Conservation (phyloP, 2,888 invertebrate species). For the Rugalucina vietnamica region DNA sequence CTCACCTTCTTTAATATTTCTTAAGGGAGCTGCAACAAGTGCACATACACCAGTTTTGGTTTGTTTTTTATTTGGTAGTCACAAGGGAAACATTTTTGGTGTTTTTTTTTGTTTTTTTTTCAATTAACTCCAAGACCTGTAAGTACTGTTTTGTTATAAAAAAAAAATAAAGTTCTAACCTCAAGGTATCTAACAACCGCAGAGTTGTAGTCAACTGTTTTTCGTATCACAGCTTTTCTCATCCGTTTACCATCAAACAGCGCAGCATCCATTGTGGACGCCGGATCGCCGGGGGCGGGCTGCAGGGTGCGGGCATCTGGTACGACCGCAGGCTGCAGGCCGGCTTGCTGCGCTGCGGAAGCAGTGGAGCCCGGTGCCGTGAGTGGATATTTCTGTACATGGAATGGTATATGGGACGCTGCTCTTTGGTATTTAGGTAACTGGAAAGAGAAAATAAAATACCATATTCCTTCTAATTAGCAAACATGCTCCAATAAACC, state of each 20-base stretch:
- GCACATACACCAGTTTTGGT: no score
- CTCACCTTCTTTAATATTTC: no score
- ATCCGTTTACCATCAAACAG: conserved; percentile 94
- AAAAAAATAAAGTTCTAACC: conserved; percentile 87
- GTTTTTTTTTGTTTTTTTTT: background rate
- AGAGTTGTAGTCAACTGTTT: conserved; percentile 99
- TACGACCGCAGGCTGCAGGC: background rate
- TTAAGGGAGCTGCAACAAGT: no score
- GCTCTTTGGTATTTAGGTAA: conserved; percentile 5
- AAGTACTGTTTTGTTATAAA: no score
- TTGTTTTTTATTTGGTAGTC: no score
- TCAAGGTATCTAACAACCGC: conserved; percentile 96
- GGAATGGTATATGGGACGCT: background rate
- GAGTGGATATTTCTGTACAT: background rate
- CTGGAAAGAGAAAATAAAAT: background rate
- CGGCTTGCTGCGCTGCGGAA: background rate
- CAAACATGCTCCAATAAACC: no score
- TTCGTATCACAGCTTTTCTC: conserved; percentile 97
- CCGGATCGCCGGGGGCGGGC: conserved; percentile 10
- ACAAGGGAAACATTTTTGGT: no score
- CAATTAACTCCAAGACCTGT: no score
- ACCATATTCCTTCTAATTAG: background rate
- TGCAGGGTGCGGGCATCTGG: background rate
- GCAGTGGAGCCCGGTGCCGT: background rate
- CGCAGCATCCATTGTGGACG: conserved; percentile 27